Percentiles rank a stretch among this genome's conserved stretches.
phyloP scores from a whole-genome alignment of 1,140 invertebrate genomes.

The Papilio polytes region DNA sequence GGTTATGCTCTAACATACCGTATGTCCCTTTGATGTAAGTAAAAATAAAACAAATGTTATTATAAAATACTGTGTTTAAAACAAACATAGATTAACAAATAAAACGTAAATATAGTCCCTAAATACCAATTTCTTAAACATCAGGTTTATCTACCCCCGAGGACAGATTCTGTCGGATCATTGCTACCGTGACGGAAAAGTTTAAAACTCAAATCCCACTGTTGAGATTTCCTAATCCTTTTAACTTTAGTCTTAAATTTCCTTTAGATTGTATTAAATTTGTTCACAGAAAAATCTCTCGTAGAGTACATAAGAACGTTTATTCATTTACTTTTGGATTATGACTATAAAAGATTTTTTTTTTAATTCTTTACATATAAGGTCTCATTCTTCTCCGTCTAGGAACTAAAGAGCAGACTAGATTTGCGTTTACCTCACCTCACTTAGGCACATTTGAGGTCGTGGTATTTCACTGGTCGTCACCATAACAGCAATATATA shows the following conservation, averaged over 20 bases:
- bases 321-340: background rate
- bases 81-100: background rate
- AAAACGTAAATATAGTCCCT: conserved; percentile 15
- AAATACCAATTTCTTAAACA: conserved; percentile 21
- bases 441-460: too few relatives aligned
- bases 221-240: conserved; percentile 22
- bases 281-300: background rate
- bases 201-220: conserved; percentile 22
- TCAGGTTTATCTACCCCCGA: conserved; percentile 8
- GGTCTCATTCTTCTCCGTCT: too few relatives aligned
- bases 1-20: too few relatives aligned
- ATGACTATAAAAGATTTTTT: background rate
- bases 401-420: too few relatives aligned
- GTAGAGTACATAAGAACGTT: background rate
- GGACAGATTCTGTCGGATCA: conserved; percentile 20
- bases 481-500: background rate
- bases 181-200: conserved; percentile 14
- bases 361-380: too few relatives aligned
- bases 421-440: too few relatives aligned
- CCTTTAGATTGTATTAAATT: background rate
- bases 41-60: background rate
- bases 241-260: background rate
- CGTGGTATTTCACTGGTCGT: background rate
- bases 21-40: too few relatives aligned
- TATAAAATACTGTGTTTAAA: background rate